These are phyloP conservation scores for Zootermopsis nevadensis DNA, from an alignment of 2,888 invertebrate species.

Conservation along the genomic window DNA sequence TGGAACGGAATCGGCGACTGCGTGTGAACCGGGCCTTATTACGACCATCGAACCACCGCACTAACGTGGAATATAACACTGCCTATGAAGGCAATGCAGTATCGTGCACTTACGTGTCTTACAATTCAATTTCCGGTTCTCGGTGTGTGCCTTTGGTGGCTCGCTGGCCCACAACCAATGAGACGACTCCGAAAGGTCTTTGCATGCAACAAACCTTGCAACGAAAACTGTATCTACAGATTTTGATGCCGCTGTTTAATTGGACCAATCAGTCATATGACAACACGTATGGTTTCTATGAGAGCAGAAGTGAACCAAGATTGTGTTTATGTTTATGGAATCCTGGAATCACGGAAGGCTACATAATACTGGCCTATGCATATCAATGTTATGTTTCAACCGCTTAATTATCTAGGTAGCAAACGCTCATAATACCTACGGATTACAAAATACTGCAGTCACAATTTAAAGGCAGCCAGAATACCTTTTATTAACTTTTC, in stretches of 20 bases:
- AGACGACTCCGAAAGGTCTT: not conserved
- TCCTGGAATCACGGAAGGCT: no score
- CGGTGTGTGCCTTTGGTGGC: conserved; percentile 9
- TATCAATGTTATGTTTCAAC: no score
- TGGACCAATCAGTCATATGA: not conserved
- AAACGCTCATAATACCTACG: no score
- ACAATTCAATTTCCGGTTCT: conserved; percentile 38
- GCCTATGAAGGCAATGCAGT: not conserved
- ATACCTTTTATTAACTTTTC: no score
- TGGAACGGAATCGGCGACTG: not conserved
- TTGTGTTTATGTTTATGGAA: no score
- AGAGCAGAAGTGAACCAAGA: no score
- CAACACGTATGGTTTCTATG: no score
- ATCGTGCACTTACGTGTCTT: conserved; percentile 1
- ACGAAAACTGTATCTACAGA: not conserved
- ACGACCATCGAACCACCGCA: not conserved
- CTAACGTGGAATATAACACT: not conserved
- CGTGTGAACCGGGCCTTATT: conserved; percentile 26
- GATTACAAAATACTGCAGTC: no score
- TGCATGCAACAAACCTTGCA: not conserved
- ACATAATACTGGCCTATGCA: not conserved
- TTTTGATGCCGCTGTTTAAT: not conserved
- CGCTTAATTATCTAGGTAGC: no score
- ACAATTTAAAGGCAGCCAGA: no score
- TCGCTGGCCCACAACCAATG: conserved; percentile 10